Base-by-base conservation (phyloP, 1,140 invertebrate genomes). In the Agrilus planipennis region DNA sequence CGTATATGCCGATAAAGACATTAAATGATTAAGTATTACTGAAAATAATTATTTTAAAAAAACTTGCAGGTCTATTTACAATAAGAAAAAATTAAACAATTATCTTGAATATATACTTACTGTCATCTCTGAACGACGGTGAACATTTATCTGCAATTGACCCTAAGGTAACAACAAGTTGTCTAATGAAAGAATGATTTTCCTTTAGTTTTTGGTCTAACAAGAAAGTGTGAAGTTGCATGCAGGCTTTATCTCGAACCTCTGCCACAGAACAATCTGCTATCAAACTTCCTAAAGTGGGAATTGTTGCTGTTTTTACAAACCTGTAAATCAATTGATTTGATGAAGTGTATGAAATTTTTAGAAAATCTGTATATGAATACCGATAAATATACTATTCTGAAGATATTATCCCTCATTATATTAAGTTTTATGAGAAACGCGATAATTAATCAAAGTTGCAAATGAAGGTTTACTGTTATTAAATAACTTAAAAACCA, bases 201-300 rank as follows among this genome's bases (percentile, higher is more conserved):
- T 63, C 69, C 30, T 61, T 52, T 28, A 69, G 65, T 4, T 61
- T 41, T 3, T 65, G 46, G 45, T 79, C 75, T 47, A 69, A 66
- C 29, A 76, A 56, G 27, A 81, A 76, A 3, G 69, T 73, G 60
- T 81, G 76, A n/a, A 84, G 57, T 50, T 82, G 79, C 57, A 82
- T 69, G 50, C 77, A 75, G 21, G 75, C 75, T 61, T 82, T 79
- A 50, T 83, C 79, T 36, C 77, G 65, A 14, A 78, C 71, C 67
- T 81, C 62, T 44, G 51, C 61, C 1, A 63, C 52, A 34, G 53
- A 69, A 23, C 73, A 71, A 34, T 73, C 69, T 15, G 72, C 75
- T 45, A 81, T 71, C n/a, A 81, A 63, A 38, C 67, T 65, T 15
- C 78, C 78, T 39, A 82, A 62, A 2, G 76, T 71, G 36, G 72